Evolutionary conservation across 2,888 invertebrate species (phyloP).

Genomic region (Diabrotica balteata): DNA sequence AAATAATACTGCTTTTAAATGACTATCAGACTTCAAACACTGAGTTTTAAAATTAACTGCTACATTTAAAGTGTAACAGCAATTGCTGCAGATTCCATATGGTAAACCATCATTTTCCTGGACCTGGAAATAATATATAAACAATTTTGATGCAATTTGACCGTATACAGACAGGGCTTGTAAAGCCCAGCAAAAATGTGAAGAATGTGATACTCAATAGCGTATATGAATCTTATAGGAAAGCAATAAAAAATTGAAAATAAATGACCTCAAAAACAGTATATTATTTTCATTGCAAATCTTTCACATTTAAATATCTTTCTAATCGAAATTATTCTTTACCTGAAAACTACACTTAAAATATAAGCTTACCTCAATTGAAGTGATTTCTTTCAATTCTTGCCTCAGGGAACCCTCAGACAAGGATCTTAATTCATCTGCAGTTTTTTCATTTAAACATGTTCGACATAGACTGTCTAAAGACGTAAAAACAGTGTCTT

Average conservation of each 20-base stretch:
- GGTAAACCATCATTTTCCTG: slow-evolving; percentile 51
- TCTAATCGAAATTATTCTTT: too few relatives aligned
- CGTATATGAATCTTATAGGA: too few relatives aligned
- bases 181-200: too few relatives aligned
- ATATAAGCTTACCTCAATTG: slow-evolving; percentile 43
- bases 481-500: slow-evolving; percentile 41
- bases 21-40: slow-evolving; percentile 49
- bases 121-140: slow-evolving; percentile 43
- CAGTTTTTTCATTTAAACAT: slow-evolving; percentile 51
- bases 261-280: too few relatives aligned
- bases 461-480: slow-evolving; percentile 53
- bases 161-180: too few relatives aligned
- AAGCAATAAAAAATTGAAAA: too few relatives aligned
- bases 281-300: too few relatives aligned
- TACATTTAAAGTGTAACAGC: slow-evolving; percentile 48
- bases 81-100: slow-evolving; percentile 51
- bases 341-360: not conserved
- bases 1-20: slow-evolving; percentile 41
- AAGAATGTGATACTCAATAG: too few relatives aligned
- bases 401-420: slow-evolving; percentile 47
- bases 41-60: slow-evolving; percentile 53
- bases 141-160: too few relatives aligned
- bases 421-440: slow-evolving; percentile 48
- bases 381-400: slow-evolving; percentile 45
- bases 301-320: too few relatives aligned